A percentile compares a stretch with the other conserved stretches of the same genome.
These are phyloP conservation scores for Palloptera scutellata DNA, from an alignment of 2,888 invertebrate species.

Conservation along the genomic window DNA sequence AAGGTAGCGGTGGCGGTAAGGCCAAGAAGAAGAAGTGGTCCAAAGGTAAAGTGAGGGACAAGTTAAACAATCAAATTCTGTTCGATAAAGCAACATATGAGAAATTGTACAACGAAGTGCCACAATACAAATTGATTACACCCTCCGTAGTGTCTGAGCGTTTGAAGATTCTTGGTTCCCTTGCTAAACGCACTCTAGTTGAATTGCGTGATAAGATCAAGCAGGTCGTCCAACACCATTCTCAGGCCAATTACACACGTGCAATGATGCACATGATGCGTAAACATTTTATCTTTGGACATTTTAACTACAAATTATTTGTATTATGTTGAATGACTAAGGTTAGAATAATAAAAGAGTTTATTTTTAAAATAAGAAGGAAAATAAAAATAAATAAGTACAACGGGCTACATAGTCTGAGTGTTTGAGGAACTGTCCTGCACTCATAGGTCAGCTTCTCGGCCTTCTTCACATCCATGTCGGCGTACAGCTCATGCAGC, in stretches of 20 bases:
- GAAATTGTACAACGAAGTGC: constrained; percentile 95
- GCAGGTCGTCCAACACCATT: constrained; percentile 95
- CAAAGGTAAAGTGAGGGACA: constrained; percentile 99
- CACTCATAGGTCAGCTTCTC: too few species aligned
- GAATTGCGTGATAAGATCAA: constrained; percentile 96
- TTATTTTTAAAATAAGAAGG: constrained; percentile 30
- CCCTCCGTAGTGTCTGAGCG: constrained; percentile 99
- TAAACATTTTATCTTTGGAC: constrained; percentile 63
- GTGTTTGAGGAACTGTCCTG: too few species aligned
- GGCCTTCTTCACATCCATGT: too few species aligned
- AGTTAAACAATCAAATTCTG: constrained; percentile 98
- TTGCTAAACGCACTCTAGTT: constrained; percentile 92
- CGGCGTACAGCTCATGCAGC: too few species aligned
- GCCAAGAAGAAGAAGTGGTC: constrained; percentile 99
- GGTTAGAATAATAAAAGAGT: constrained; percentile 34
- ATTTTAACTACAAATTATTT: constrained; percentile 26
- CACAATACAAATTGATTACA: constrained; percentile 97
- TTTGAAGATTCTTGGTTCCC: constrained; percentile 95
- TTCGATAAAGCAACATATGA: constrained; percentile 99
- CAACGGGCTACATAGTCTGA: too few species aligned
- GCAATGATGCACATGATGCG: constrained; percentile 91
- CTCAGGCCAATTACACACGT: constrained; percentile 96
- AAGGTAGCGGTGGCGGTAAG: constrained; percentile 93
- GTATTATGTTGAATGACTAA: constrained; percentile 37
- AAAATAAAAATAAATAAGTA: too few species aligned